These are phyloP conservation scores for Pangasianodon gigas DNA, from an alignment of 2,113 vertebrate genomes.

Conservation along the genomic window DNA sequence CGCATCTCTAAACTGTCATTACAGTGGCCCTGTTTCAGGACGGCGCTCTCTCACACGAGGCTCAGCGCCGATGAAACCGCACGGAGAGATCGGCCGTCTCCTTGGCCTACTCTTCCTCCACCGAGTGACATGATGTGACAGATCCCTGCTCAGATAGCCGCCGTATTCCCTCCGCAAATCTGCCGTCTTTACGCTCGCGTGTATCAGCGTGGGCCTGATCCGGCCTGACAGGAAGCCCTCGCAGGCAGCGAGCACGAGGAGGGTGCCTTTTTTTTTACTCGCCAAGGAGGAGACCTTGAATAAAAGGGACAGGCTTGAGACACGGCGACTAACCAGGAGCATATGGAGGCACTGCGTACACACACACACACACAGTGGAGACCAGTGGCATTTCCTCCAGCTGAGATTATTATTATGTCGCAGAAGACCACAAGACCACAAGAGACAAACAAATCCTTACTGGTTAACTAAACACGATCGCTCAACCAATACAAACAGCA, in stretches of 20 bases:
- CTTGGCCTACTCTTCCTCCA: constrained; percentile 59
- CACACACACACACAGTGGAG: constrained; percentile 42
- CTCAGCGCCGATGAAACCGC: not conserved
- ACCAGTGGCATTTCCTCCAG: constrained; percentile 27
- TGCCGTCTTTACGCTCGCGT: constrained; percentile 81
- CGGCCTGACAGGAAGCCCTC: constrained; percentile 75
- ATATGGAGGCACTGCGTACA: constrained; percentile 79
- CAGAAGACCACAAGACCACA: not conserved
- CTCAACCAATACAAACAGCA: not conserved
- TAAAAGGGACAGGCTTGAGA: constrained; percentile 82
- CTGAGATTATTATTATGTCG: not conserved
- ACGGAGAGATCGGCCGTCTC: constrained; percentile 56
- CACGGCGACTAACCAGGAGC: constrained; percentile 81
- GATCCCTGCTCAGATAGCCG: constrained; percentile 82
- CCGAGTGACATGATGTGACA: constrained; percentile 80
- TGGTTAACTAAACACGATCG: not conserved
- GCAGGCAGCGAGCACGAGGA: constrained; percentile 32
- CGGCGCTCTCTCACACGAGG: not conserved
- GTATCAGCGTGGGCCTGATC: constrained; percentile 76
- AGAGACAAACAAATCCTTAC: not conserved
- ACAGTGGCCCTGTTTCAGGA: constrained; percentile 40
- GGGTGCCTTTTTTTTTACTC: constrained; percentile 63
- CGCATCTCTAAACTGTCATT: constrained; percentile 52
- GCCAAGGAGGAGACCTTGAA: constrained; percentile 81
- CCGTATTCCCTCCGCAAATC: constrained; percentile 62